Conservation (phyloP, 2,113 vertebrate species). For the Protobothrops flavoviridis region DNA sequence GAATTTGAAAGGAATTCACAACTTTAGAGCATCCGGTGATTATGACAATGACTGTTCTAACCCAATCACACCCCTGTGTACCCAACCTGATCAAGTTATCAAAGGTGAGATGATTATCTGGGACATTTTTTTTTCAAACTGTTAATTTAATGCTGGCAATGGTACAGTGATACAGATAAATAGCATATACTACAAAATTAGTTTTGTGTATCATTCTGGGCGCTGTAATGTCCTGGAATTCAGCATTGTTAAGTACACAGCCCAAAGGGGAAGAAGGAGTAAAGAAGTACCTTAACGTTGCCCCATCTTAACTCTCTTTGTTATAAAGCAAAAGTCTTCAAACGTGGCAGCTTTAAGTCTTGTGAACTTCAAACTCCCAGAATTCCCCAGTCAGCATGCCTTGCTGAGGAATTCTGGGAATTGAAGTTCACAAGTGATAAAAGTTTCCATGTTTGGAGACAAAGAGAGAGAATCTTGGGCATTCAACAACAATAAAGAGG, state of each 20-base stretch:
- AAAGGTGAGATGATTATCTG: conserved; percentile 79
- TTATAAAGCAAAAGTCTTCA: not conserved
- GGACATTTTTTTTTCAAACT: too few species aligned
- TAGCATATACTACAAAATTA: not conserved
- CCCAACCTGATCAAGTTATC: conserved; percentile 94
- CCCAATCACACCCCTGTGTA: conserved; percentile 89
- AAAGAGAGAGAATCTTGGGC: too few species aligned
- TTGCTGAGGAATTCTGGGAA: not conserved
- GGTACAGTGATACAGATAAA: not conserved
- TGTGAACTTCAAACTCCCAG: too few species aligned
- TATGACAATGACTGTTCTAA: conserved; percentile 96
- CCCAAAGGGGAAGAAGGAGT: not conserved
- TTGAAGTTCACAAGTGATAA: not conserved
- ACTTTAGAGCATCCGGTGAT: conserved; percentile 95
- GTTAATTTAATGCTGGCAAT: not conserved
- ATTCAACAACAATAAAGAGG: not conserved
- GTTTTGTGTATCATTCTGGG: not conserved
- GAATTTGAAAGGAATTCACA: conserved; percentile 97
- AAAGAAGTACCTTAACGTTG: not conserved
- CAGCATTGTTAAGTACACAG: not conserved
- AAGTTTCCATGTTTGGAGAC: too few species aligned
- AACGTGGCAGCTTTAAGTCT: not conserved
- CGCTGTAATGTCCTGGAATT: not conserved
- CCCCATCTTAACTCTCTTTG: not conserved
- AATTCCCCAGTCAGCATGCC: too few species aligned